A percentile compares a stretch with the other conserved stretches of the same genome.
These are phyloP conservation scores for Streblospio benedicti DNA, from an alignment of 1,140 invertebrate genomes.

Conservation along the genomic window DNA sequence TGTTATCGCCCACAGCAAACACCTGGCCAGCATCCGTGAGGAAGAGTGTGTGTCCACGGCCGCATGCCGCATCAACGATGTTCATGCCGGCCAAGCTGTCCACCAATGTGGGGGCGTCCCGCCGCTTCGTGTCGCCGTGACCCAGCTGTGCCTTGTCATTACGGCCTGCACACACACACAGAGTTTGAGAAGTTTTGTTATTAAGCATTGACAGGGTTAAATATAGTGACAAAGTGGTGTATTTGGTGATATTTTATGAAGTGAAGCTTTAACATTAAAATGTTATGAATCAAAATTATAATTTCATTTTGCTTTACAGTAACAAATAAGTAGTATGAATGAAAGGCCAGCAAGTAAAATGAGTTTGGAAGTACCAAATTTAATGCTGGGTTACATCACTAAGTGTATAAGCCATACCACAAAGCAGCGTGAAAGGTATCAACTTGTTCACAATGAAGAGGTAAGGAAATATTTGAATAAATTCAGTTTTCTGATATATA, in stretches of 20 bases:
- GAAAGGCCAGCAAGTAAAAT: too few relatives aligned
- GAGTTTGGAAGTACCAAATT: too few relatives aligned
- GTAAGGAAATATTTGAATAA: neutral
- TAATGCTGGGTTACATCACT: too few relatives aligned
- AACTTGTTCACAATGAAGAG: neutral
- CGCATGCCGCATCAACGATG: conserved; percentile 75
- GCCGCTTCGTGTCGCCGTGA: conserved; percentile 63
- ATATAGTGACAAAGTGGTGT: too few relatives aligned
- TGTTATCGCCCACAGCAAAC: conserved; percentile 81
- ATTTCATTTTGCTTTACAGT: too few relatives aligned
- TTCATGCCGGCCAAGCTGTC: conserved; percentile 65
- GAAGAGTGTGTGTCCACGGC: conserved; percentile 78
- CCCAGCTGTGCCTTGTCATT: conserved; percentile 81
- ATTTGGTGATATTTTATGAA: too few relatives aligned
- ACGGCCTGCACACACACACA: conserved; percentile 51
- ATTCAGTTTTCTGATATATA: neutral
- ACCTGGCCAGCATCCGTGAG: conserved; percentile 77
- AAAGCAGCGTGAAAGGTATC: too few relatives aligned
- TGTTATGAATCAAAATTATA: too few relatives aligned
- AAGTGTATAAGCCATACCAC: too few relatives aligned
- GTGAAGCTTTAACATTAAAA: too few relatives aligned
- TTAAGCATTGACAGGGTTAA: too few relatives aligned
- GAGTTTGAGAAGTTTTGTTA: neutral
- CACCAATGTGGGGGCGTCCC: conserved; percentile 66
- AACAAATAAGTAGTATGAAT: too few relatives aligned